Evolutionary conservation across 2,113 vertebrate species (phyloP), one percentile per base, ranked within the genome.

Genomic region (Calonectris borealis): DNA sequence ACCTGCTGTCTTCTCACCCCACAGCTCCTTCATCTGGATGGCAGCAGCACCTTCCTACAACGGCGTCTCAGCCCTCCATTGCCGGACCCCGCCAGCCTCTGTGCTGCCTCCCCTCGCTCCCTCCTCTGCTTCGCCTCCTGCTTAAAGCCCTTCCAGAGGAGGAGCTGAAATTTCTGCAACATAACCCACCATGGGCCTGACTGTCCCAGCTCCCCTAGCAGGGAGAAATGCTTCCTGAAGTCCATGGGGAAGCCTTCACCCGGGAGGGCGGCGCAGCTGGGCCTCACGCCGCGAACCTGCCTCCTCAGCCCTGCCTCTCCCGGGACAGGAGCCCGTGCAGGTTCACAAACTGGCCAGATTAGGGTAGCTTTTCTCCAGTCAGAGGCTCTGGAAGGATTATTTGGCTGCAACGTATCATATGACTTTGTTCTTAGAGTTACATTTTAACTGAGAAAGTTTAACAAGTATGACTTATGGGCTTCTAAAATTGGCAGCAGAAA

Each of bases 401-500:
- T 95, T 96, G 96, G 91, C 96, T 96, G 73, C 81, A 84, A 42
- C 46, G 0, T 93, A 92, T 98, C 98, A 94, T 96, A 97, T 97
- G 97, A 97, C 97, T 98, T 97, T 97, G 97, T 98, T 97, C 97
- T 98, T 97, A 94, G 97, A 98, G 98, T 98, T 97, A 98, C 97
- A 97, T 97, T 98, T 98, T 98, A 97, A 98, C 98, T 95, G 97
- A 97, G 97, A 97, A 97, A 97, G 97, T 97, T 97, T 97, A 98
- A 98, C 97, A 97, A 90, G 96, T 93, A 87, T 98, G 97, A 98
- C 98, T 98, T 98, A 98, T 78, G 96, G 97, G 97, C 97, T 98
- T 97, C 98, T 98, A 98, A 98, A 98, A 97, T 96, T 98, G 98
- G 98, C 98, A 97, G 97, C 94, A 97, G 96, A 97, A 98, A 98